Evolutionary conservation across 2,113 vertebrate genomes (phyloP).

Genomic region (Phalacrocorax brasilianus): DNA sequence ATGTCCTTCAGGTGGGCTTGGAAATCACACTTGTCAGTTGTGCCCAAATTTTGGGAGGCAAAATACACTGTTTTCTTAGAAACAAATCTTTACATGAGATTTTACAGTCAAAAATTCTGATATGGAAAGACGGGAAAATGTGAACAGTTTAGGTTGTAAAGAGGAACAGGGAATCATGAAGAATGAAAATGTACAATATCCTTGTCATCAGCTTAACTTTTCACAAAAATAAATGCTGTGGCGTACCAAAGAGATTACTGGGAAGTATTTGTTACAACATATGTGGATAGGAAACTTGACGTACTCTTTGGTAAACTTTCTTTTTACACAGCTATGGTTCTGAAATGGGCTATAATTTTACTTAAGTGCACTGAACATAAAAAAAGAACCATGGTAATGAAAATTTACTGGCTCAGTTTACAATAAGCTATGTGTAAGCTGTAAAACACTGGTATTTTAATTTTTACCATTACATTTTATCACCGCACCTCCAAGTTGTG

Average conservation of each 20-base stretch:
- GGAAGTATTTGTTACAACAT: neutral
- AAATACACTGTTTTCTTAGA: neutral
- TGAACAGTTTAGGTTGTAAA: neutral
- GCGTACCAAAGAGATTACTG: neutral
- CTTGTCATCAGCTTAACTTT: neutral
- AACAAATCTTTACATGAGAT: accelerated
- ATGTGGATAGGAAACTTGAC: neutral
- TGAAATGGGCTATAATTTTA: neutral
- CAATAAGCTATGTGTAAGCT: neutral
- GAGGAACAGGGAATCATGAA: neutral
- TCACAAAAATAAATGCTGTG: neutral
- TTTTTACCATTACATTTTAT: neutral
- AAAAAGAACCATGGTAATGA: neutral
- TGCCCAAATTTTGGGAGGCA: neutral
- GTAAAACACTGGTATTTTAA: neutral
- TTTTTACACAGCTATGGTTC: neutral
- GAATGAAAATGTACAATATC: neutral
- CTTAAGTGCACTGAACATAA: neutral
- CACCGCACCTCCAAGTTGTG: neutral
- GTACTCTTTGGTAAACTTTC: neutral
- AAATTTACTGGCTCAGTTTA: neutral
- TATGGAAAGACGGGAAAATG: neutral
- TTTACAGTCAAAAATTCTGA: neutral
- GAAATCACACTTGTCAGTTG: neutral
- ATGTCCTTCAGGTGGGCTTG: neutral